Base-by-base conservation (phyloP, 2,797 vertebrate genomes). In the Gallinago solitaria region DNA sequence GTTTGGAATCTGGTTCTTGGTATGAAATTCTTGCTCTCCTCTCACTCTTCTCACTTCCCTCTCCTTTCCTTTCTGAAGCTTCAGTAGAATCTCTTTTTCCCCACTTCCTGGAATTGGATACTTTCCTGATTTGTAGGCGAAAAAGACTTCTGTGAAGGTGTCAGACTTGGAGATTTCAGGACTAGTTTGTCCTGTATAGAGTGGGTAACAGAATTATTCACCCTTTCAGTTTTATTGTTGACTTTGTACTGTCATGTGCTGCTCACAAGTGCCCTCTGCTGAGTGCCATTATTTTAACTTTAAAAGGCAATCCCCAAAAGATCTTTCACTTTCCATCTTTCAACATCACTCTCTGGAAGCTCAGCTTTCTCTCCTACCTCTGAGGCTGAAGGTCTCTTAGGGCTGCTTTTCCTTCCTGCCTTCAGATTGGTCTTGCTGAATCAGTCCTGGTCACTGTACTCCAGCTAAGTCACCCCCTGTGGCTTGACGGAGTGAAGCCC, bases 1-100 rank as follows among this genome's bases (percentile, higher is more conserved):
- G 93, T 99, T 99, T 91, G 99, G 99, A 96, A 99, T 99, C 97
- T 99, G 99, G 99, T 99, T 99, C 97, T 98, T 99, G 98, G 99
- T 99, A 98, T 97, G 98, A 97, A 93, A 41, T 87, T 67, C 41
- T 57, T 64, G 23, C 37, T 77, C 0, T 71, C 70, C 30, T 87
- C 41, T 88, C 25, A 12, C 14, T 78, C 50, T 48, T 88, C 50
- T 71, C 7, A 6, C 17, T 85, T 95, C 7, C 9, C 2, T 85
- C 9, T 45, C 9, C 24, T 87, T 61, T 76, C 51, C 25, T 89
- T 84, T 89, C 57, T 76, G 33, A 90, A 94, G 30, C 18, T 15
- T 85, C 45, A 32, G 5, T 73, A 76, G 77, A 69, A 6, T 33
- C 1, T 78, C 3, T 35, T 45, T 30, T 53, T 4, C 5, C 9